Base-by-base conservation (phyloP, 2,113 vertebrate genomes). In the Catharus bicknelli region DNA sequence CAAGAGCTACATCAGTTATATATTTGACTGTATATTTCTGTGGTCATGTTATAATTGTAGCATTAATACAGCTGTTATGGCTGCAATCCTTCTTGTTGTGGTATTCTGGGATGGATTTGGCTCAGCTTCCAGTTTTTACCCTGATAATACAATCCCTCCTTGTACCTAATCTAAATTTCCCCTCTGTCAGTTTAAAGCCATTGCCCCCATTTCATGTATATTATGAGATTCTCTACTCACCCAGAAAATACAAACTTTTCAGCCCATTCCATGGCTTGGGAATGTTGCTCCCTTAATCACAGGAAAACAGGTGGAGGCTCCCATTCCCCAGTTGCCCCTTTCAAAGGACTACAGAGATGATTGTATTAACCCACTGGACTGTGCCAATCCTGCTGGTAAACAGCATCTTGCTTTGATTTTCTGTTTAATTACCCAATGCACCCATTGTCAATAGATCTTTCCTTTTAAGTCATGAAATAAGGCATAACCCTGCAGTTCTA, bases 301-400 rank as follows among this genome's bases (percentile, higher is more conserved):
- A 50, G 66, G 58, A 77, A 22, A 62, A 21, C 74, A 79, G 83
- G 59, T 70, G 64, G 90, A 83, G 86, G 63, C 15, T 90, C 57
- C 4, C 34, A 38, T 38, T 58, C 32, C 62, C 14, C 5, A 15
- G 0, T 1, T 47, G 22, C 57, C 36, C 42, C 29, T 34, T 62
- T 17, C 55, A 30, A 61, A 78, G 78, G 25, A 53, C 25, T 61
- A 6, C 63, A 43, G 38, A 18, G 26, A 3, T 59, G 25, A 88
- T 94, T 96, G 90, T 95, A 34, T 57, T 32, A 86, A 86, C 29
- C 61, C 74, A 63, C 69, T 75, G 80, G 83, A 38, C 73, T 94
- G 43, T 95, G 77, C 59, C 11, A 15, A 27, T 27, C 1, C 9
- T 47, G 83, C 85, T 83, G 68, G 25, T 54, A 43, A 92, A 54